These are phyloP conservation scores for Tamias sibiricus DNA, from an alignment of 2,113 vertebrate species.

Conservation along the genomic window DNA sequence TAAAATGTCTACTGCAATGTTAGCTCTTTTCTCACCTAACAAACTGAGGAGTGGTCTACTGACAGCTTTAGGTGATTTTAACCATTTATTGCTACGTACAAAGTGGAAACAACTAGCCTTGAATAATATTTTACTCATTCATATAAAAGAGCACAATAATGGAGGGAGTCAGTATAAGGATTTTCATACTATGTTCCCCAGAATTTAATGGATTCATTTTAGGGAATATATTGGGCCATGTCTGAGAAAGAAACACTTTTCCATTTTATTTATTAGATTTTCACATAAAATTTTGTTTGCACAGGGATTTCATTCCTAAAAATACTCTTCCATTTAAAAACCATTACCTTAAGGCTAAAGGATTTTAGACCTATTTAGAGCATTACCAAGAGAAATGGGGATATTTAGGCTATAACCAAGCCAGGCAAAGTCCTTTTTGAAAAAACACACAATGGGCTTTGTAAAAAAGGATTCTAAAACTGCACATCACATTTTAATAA, in stretches of 20 bases:
- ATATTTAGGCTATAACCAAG: background rate
- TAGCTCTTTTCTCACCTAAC: constrained; percentile 5
- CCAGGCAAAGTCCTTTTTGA: background rate
- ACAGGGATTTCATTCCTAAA: constrained; percentile 47
- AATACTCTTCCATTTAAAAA: constrained; percentile 57
- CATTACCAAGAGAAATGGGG: background rate
- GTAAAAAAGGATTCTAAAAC: constrained; percentile 41
- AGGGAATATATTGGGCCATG: background rate
- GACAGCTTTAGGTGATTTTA: background rate
- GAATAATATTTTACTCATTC: constrained; percentile 3
- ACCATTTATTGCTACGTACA: background rate
- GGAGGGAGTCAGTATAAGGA: background rate
- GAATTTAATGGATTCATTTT: background rate
- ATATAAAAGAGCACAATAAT: background rate
- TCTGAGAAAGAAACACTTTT: background rate
- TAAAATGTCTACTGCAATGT: constrained; percentile 19
- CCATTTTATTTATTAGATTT: constrained; percentile 26
- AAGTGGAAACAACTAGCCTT: constrained; percentile 31
- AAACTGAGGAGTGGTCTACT: background rate
- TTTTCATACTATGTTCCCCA: constrained; percentile 11
- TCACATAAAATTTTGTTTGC: background rate
- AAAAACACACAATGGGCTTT: constrained; percentile 36
- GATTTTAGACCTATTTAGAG: constrained; percentile 10
- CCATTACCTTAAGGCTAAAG: background rate
- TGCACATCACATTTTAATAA: background rate